phyloP scores from a whole-genome alignment of 2,113 vertebrate species.

The Aplodontia rufa region DNA sequence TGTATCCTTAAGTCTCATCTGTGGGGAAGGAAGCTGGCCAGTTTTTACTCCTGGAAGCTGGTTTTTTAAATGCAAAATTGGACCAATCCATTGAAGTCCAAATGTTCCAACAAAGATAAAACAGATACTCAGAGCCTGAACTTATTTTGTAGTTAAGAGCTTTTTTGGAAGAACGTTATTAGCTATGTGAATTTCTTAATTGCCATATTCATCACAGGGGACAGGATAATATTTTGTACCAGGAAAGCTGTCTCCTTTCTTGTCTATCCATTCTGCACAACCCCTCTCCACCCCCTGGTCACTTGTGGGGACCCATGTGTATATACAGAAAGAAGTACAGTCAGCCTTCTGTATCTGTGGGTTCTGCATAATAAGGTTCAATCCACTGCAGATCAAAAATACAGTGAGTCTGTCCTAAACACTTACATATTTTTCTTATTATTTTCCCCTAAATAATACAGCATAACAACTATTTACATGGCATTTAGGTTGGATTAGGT shows the following conservation, averaged over 20 bases:
- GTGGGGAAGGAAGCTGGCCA: not conserved
- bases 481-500: not conserved
- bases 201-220: not conserved
- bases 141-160: not conserved
- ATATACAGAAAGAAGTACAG: not conserved
- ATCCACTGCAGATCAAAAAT: not conserved
- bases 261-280: not conserved
- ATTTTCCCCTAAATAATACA: not conserved
- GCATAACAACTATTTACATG: not conserved
- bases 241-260: not conserved
- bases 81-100: not conserved
- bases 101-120: not conserved
- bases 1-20: not conserved
- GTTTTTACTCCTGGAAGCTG: not conserved
- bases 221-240: not conserved
- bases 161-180: not conserved
- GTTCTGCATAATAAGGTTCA: not conserved
- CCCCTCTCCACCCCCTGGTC: not conserved
- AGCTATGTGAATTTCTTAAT: not conserved
- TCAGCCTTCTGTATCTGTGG: not conserved
- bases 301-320: not conserved
- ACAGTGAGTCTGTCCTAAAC: not conserved
- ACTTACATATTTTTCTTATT: not conserved
- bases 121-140: not conserved
- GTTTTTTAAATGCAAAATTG: not conserved